Evolutionary conservation across 2,888 invertebrate species (phyloP), one percentile per base, ranked within the genome.

Genomic region (Erebia palarica): DNA sequence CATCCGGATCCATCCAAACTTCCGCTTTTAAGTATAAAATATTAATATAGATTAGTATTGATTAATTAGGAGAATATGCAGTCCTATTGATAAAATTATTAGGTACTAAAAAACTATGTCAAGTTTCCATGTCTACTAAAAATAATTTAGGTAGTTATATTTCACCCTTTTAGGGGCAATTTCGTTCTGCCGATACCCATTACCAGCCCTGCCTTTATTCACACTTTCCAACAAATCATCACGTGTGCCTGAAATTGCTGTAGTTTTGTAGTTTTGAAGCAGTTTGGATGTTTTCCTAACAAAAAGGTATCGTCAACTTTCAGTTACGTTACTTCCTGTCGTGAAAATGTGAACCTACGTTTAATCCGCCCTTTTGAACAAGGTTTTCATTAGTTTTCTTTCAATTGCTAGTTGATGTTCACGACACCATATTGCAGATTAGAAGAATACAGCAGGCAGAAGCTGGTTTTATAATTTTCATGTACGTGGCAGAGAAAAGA

Each of bases 291-390:
- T 72, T 76, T 75, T 70, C 68, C 75, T 64, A 79, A 78, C 79
- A 77, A 77, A 79, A 79, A 78, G 79, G 79, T 78, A 67, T 71
- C 66, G 74, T 65, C 74, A 78, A 74, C 76, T 76, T 75, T 73
- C 36, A 61, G 42, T 77, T 76, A 80, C 79, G 79, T 79, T 79
- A 78, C 75, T 74, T 55, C 16, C 47, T 72, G 65, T 74, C 76
- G 75, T 79, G 77, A 75, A 75, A 73, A 61, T 59, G 57, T 69
- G 49, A 73, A 63, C 72, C 57, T 8, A 13, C 42, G 42, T 55
- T 14, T 55, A 47, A 55, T 18, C n/a, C 61, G 16, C 61, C 18
- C 63, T 49, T 47, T 63, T 63, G 14, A 14, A 47, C 47, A 61
- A 11, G 16, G 14, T 49, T 27, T 27, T 27, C 27, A 16, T 58